Percentiles rank a stretch among this genome's conserved stretches.
Evolutionary conservation across 2,113 vertebrate genomes (phyloP).

Genomic region (Boulengeromyrus knoepffleri): DNA sequence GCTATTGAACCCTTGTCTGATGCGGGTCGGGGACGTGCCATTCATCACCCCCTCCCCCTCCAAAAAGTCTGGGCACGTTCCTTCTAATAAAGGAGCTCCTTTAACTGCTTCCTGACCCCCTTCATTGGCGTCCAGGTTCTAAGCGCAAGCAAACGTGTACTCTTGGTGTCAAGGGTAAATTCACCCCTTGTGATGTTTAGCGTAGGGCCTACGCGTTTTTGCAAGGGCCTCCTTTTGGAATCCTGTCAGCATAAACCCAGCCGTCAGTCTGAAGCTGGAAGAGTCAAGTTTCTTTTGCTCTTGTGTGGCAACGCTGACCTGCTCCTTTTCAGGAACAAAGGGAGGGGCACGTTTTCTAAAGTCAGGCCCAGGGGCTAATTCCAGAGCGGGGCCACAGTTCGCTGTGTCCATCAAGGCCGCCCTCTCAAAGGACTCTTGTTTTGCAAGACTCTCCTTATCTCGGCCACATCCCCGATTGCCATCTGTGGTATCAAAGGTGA

Average conservation of each 20-base stretch:
- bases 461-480: not conserved
- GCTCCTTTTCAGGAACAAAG: not conserved
- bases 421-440: not conserved
- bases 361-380: not conserved
- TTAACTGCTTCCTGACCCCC: not conserved
- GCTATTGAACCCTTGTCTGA: conserved; percentile 18
- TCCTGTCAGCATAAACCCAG: not conserved
- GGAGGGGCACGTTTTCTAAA: not conserved
- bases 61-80: not conserved
- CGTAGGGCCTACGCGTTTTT: too few species aligned
- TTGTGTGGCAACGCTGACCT: not conserved
- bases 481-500: conserved; percentile 13
- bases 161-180: not conserved
- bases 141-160: not conserved
- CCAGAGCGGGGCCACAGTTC: not conserved
- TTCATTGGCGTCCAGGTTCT: not conserved
- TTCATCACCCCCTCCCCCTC: conserved; percentile 15
- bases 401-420: not conserved
- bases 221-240: not conserved
- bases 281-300: not conserved
- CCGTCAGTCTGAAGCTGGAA: not conserved
- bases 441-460: conserved; percentile 1
- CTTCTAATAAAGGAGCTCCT: not conserved
- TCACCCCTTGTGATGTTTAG: not conserved
- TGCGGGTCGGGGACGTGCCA: not conserved